Evolutionary conservation across 2,113 vertebrate species (phyloP).

Genomic region (Pedetes capensis): DNA sequence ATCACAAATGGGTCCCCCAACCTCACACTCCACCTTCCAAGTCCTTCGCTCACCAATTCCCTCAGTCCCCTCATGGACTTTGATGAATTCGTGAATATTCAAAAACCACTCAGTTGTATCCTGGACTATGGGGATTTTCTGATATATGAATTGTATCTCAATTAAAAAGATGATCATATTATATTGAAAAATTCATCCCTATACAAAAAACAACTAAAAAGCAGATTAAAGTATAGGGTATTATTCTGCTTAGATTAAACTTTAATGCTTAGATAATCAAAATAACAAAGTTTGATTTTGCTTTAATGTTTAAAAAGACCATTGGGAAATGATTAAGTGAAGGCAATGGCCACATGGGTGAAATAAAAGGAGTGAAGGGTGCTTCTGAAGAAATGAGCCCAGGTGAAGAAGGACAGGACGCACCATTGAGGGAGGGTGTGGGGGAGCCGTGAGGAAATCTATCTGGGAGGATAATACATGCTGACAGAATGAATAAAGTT

Average conservation of each 20-base stretch:
- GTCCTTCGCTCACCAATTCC: not conserved
- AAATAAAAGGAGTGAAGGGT: not conserved
- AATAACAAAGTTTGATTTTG: not conserved
- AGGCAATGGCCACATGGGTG: not conserved
- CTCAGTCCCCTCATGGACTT: not conserved
- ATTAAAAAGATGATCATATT: not conserved
- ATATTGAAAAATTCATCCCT: not conserved
- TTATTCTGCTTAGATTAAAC: not conserved
- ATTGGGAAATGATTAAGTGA: not conserved
- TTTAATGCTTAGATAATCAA: not conserved
- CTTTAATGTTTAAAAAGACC: not conserved
- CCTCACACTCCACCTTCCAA: not conserved
- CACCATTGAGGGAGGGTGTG: fast-evolving
- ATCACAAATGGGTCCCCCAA: not conserved
- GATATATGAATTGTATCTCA: not conserved
- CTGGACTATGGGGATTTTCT: not conserved
- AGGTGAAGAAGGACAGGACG: not conserved
- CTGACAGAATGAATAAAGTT: not conserved
- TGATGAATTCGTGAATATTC: not conserved
- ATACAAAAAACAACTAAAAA: not conserved
- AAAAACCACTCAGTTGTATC: not conserved
- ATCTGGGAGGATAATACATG: not conserved
- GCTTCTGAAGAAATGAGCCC: not conserved
- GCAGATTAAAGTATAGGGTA: not conserved
- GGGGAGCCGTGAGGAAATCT: not conserved